Evolutionary conservation across 2,888 invertebrate species (phyloP).

Genomic region (Calliphora vomitoria): DNA sequence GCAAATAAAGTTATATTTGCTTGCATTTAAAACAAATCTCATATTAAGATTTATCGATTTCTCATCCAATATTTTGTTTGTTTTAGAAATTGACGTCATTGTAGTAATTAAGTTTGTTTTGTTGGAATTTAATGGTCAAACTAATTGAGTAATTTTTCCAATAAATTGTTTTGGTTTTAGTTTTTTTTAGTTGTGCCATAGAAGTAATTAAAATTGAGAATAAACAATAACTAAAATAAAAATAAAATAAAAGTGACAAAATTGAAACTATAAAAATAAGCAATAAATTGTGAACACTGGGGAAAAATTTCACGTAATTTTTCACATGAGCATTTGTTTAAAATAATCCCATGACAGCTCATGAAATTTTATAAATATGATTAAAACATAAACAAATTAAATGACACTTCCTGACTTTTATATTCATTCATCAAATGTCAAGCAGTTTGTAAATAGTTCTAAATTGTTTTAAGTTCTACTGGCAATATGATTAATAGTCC

Average conservation of each 20-base stretch:
- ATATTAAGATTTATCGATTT: too few relatives aligned
- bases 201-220: not conserved
- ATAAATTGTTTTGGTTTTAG: not conserved
- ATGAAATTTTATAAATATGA: too few relatives aligned
- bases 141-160: not conserved
- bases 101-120: not conserved
- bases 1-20: too few relatives aligned
- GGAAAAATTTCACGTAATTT: too few relatives aligned
- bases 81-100: not conserved
- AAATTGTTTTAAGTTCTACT: not conserved
- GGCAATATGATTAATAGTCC: too few relatives aligned
- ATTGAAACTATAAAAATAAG: not conserved
- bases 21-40: not conserved
- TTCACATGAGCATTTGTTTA: too few relatives aligned
- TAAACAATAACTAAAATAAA: not conserved
- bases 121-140: not conserved
- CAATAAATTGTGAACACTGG: too few relatives aligned
- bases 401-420: too few relatives aligned
- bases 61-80: not conserved
- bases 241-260: not conserved
- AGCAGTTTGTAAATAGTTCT: not conserved
- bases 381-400: too few relatives aligned
- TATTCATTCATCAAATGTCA: too few relatives aligned
- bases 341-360: too few relatives aligned
- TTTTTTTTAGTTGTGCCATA: not conserved